Conservation (phyloP, 2,113 vertebrate species). For the Tringa solitaria region DNA sequence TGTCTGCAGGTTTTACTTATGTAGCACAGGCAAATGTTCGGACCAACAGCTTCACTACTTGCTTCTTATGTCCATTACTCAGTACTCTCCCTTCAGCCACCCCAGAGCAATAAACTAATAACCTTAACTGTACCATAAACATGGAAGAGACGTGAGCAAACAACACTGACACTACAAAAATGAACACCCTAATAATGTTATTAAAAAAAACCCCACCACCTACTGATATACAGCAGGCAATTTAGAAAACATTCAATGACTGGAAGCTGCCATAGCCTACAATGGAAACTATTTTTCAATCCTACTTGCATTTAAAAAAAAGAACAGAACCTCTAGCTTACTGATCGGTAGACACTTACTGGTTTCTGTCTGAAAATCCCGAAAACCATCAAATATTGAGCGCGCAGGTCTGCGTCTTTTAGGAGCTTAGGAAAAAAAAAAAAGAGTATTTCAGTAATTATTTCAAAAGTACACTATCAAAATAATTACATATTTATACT, state of each 20-base stretch:
- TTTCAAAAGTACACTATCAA: neutral
- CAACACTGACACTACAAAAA: neutral
- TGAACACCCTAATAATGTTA: neutral
- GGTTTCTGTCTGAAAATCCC: conserved; percentile 98
- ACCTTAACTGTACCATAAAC: neutral
- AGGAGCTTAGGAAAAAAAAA: conserved; percentile 78
- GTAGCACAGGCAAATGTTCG: neutral
- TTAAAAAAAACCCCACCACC: neutral
- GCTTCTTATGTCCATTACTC: neutral
- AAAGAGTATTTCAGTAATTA: neutral
- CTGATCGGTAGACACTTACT: conserved; percentile 81
- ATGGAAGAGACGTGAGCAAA: neutral
- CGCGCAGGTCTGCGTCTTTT: conserved; percentile 94
- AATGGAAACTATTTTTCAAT: neutral
- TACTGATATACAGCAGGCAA: neutral
- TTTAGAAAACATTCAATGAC: neutral
- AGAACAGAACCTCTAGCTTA: neutral
- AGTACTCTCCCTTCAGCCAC: neutral
- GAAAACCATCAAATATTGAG: conserved; percentile 98
- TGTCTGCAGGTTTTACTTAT: neutral
- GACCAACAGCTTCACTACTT: neutral
- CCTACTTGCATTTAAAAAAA: neutral
- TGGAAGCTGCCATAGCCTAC: neutral
- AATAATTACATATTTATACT: neutral
- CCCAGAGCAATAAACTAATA: neutral